phyloP scores from a whole-genome alignment of 2,888 invertebrate genomes.

The Syritta pipiens region DNA sequence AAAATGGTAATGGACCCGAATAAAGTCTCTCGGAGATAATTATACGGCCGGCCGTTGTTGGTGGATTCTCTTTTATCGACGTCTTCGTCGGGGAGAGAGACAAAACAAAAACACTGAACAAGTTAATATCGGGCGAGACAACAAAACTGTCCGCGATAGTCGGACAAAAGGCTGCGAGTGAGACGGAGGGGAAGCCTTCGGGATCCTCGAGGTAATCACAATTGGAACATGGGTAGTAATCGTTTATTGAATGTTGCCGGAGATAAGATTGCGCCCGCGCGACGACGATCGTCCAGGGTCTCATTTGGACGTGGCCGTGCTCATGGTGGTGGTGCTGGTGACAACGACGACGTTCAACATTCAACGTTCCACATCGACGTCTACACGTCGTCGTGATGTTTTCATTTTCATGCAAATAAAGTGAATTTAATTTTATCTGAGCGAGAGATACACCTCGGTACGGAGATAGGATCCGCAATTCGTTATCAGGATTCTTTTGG shows the following conservation, averaged over 20 bases:
- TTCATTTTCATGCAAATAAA: slow-evolving; percentile 70
- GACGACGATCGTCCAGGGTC: slow-evolving; percentile 11
- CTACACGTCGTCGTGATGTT: slow-evolving; percentile 61
- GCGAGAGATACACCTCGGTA: slow-evolving; percentile 28
- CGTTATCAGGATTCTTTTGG: slow-evolving; percentile 56
- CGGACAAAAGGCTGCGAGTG: slow-evolving; percentile 53
- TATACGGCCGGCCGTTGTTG: slow-evolving; percentile 40
- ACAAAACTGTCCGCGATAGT: slow-evolving; percentile 53
- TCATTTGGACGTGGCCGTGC: neutral
- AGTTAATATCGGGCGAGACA: slow-evolving; percentile 54
- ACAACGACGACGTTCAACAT: slow-evolving; percentile 14
- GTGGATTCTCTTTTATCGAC: slow-evolving; percentile 59
- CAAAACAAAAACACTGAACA: slow-evolving; percentile 46
- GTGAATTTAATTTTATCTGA: slow-evolving; percentile 48
- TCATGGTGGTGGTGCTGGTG: too few species aligned
- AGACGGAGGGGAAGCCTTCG: too few species aligned
- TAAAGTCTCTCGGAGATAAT: slow-evolving; percentile 58
- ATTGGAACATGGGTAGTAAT: slow-evolving; percentile 75
- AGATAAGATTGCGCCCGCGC: slow-evolving; percentile 73
- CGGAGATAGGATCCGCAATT: slow-evolving; percentile 38
- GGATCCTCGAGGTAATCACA: slow-evolving; percentile 70
- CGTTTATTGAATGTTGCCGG: slow-evolving; percentile 74
- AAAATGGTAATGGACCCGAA: slow-evolving; percentile 58
- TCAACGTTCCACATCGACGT: slow-evolving; percentile 31
- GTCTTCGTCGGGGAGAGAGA: slow-evolving; percentile 47